A percentile compares a stretch with the other conserved stretches of the same genome.
Evolutionary conservation across 1,140 invertebrate genomes (phyloP).

Genomic region (Goniozus legneri): DNA sequence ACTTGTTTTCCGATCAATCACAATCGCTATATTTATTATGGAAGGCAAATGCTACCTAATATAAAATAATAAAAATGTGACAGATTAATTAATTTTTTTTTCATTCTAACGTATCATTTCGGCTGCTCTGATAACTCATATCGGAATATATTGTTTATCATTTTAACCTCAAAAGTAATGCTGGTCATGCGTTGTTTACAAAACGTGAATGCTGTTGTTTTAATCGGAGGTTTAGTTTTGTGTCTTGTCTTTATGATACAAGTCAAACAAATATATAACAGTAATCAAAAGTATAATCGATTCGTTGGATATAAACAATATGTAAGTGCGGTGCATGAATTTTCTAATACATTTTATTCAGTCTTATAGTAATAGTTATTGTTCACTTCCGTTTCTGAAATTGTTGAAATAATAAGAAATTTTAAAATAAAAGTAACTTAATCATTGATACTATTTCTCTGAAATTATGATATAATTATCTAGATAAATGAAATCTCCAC

Average conservation of each 20-base stretch:
- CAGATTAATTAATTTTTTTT: too few species aligned
- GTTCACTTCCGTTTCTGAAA: constrained; percentile 2
- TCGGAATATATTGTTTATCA: too few species aligned
- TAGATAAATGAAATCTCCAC: constrained; percentile 55
- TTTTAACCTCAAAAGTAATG: too few species aligned
- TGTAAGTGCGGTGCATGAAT: constrained; percentile 51
- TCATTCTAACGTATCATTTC: too few species aligned
- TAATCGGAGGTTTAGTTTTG: constrained; percentile 38
- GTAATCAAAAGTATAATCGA: constrained; percentile 49
- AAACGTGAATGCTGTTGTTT: constrained; percentile 40
- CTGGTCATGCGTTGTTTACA: constrained; percentile 42
- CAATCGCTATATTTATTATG: too few species aligned
- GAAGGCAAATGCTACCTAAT: too few species aligned
- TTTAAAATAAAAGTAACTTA: neutral
- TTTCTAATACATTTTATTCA: neutral
- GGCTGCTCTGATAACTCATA: too few species aligned
- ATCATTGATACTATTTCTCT: too few species aligned
- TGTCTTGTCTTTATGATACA: constrained; percentile 50
- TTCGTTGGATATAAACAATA: constrained; percentile 50
- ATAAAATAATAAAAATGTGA: too few species aligned
- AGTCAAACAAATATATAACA: constrained; percentile 52
- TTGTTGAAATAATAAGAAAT: neutral
- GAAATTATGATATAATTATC: constrained; percentile 25
- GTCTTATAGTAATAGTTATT: neutral
- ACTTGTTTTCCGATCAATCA: too few species aligned